Evolutionary conservation across 2,888 invertebrate genomes (phyloP).

Genomic region (Drosophila meridiana): DNA sequence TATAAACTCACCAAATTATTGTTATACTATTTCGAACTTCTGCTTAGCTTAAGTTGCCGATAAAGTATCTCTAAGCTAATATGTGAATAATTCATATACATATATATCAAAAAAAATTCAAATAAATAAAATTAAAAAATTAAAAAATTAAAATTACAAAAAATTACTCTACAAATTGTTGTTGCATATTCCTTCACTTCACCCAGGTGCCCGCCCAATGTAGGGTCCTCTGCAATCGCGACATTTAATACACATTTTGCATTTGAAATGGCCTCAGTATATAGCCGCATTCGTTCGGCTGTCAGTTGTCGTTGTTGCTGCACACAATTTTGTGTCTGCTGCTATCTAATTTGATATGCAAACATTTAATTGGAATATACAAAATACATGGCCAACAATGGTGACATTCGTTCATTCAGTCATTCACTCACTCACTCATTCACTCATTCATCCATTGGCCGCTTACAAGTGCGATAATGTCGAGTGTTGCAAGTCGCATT

Average conservation of each 20-base stretch:
- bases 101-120: too few species aligned
- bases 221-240: background rate
- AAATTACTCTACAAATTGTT: background rate
- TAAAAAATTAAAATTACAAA: background rate
- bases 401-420: background rate
- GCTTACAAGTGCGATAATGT: constrained; percentile 30
- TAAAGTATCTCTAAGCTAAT: too few species aligned
- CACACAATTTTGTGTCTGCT: constrained; percentile 16
- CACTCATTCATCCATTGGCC: constrained; percentile 5
- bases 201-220: background rate
- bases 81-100: background rate
- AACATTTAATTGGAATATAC: constrained; percentile 74
- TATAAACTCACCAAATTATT: too few species aligned
- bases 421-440: background rate
- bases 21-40: too few species aligned
- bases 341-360: constrained; percentile 53
- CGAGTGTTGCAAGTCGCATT: constrained; percentile 36
- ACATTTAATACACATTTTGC: constrained; percentile 30
- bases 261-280: constrained; percentile 32
- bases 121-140: background rate
- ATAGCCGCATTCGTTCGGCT: constrained; percentile 8
- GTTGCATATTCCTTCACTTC: background rate
- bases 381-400: constrained; percentile 42
- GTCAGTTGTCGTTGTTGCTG: constrained; percentile 9
- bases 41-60: too few species aligned